Base-by-base conservation (phyloP, 2,113 vertebrate genomes). In the Notarius lentiginosus region DNA sequence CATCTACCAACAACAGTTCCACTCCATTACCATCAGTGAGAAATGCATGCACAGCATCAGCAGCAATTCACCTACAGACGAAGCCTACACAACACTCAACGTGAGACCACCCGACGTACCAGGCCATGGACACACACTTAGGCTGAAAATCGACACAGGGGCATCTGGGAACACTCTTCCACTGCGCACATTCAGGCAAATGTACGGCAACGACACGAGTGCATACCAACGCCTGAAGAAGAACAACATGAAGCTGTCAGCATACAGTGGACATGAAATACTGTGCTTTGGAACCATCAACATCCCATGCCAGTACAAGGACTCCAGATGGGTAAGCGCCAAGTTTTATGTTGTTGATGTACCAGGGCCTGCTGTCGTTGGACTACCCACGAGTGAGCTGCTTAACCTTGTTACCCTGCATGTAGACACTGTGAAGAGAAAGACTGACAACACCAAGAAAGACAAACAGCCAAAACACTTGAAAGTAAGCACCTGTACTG, bases 61-160 rank as follows among this genome's bases (percentile, higher is more conserved):
- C 2, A n/a, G 82, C 2, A 85, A 73, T 47, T 63, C 70, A 85
- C 56, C 82, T 1, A 87, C 68, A 53, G 75, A 84, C 17, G 63
- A 89, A 18, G 75, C 80, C 22, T 89, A 63, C 15, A 89, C 75
- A 53, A 81, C 63, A 11, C 75, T 86, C 30, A 89, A 87, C 61
- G 75, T 89, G 15, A 89, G 47, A 84, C 85, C 81, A 79, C 73
- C 87, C 11, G 2, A 34, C 17, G 8, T 85, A 41, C 72, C n/a
- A 79, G 79, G 63, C n/a, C 27, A 72, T 30, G 84, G 72, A 73
- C 22, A 86, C 27, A 88, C 86, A 22, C 61, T 63, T 82, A 7
- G 4, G 1, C 79, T 86, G 4, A 90, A 90, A 65, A 86, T 90
- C 9, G 75, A 90, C 30, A 88, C 81, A 0, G 75, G 89, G 5